phyloP scores from a whole-genome alignment of 1,140 invertebrate species.

The Temnothorax nylanderi region DNA sequence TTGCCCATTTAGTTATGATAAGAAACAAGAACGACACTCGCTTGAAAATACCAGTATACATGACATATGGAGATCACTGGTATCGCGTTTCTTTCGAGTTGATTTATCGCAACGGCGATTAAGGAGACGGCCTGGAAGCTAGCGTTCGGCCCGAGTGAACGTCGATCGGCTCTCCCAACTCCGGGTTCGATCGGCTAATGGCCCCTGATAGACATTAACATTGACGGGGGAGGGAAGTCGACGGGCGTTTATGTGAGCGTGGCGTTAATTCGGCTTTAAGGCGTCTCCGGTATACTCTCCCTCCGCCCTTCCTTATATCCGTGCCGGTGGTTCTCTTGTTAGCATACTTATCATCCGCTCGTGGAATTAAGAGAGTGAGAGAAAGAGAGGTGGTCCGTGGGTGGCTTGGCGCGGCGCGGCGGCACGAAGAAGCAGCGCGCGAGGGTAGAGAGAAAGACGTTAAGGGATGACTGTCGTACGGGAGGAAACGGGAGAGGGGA shows the following conservation, averaged over 20 bases:
- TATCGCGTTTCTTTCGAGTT: conserved; percentile 58
- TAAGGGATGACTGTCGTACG: conserved; percentile 66
- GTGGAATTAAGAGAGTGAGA: conserved; percentile 81
- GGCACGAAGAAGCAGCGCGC: conserved; percentile 57
- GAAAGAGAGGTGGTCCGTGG: conserved; percentile 65
- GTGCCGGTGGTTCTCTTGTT: conserved; percentile 81
- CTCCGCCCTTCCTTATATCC: conserved; percentile 40
- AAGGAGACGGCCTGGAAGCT: conserved; percentile 67
- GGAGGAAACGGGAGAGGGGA: conserved; percentile 37
- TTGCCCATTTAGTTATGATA: not conserved
- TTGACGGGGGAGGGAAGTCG: conserved; percentile 78
- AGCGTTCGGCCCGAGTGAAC: conserved; percentile 64
- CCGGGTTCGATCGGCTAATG: conserved; percentile 80
- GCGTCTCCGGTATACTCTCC: conserved; percentile 44
- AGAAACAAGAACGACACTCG: not conserved
- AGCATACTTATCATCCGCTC: conserved; percentile 85
- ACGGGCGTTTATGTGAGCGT: conserved; percentile 78
- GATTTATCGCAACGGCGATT: conserved; percentile 79
- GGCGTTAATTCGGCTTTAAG: conserved; percentile 82
- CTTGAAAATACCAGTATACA: conserved; percentile 36
- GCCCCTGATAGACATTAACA: conserved; percentile 80
- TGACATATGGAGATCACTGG: not conserved
- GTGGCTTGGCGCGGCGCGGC: conserved; percentile 34
- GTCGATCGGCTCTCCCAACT: conserved; percentile 69
- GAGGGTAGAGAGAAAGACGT: conserved; percentile 69